Base-by-base conservation (phyloP, 2,797 vertebrate genomes). In the Luscinia luscinia region DNA sequence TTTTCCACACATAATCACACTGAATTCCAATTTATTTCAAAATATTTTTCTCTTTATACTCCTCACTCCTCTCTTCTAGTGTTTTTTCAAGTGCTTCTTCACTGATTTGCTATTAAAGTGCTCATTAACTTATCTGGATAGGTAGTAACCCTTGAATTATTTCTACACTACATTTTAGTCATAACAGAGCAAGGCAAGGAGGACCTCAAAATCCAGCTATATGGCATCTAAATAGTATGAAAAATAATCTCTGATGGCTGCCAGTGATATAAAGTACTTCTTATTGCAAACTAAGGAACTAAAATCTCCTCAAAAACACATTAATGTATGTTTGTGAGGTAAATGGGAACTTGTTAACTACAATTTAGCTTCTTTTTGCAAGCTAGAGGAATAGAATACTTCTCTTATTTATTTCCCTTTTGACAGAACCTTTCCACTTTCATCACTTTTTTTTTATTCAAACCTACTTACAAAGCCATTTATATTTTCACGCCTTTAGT, bases 51-150 rank as follows among this genome's bases (percentile, higher is more conserved):
- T 79, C 17, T 62, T 87, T 84, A 55, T 59, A 51, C n/a, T 3
- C 10, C 6, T 73, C 69, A 19, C 2, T 0, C 5, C 2, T n/a
- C 4, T 34, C 15, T 68, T 38, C 6, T 34, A 18, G 8, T 5
- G 15, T 20, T 41, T 23, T 18, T 67, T 24, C 20, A 75, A 38
- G 4, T 24, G 10, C 2, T 73, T 72, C 40, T 73, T 59, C 21
- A 49, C 9, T 15, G 6, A 78, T 49, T 64, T 61, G 27, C 11
- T 32, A 11, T 40, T 75, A 24, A 78, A 84, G 1, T 13, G 13
- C 32, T 24, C 7, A 5, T 38, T 76, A 64, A 51, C 12, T 1
- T n/a, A 54, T 27, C 27, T 67, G 18, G 30, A 23, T 36, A 59
- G 11, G 5, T 24, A 54, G 18, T 16, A 79, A 2, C 4, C 12